Conservation (phyloP, 2,113 vertebrate genomes). For the Chunga burmeisteri region DNA sequence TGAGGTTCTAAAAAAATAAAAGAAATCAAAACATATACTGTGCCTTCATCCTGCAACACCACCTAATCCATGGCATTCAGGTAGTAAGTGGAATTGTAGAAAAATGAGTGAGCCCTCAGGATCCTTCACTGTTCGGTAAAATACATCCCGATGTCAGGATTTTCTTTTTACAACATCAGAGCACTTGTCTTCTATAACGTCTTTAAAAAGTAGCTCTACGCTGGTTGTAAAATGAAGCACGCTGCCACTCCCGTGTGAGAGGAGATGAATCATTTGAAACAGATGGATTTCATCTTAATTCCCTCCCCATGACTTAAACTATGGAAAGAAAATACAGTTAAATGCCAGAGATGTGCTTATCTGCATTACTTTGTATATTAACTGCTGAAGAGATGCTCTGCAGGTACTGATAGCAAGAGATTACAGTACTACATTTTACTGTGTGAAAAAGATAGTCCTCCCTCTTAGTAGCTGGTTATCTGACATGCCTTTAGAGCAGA, state of each 20-base stretch:
- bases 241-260: slow-evolving; percentile 36
- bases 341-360: slow-evolving; percentile 30
- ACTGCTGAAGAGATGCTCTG: background rate
- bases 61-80: background rate
- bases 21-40: too few relatives aligned
- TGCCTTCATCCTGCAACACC: background rate
- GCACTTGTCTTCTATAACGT: background rate
- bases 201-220: background rate
- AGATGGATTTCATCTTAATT: slow-evolving; percentile 27
- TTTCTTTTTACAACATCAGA: background rate
- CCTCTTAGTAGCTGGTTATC: background rate
- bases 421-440: background rate
- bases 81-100: background rate
- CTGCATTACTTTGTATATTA: background rate
- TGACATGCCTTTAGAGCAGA: background rate
- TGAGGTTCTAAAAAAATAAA: background rate
- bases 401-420: background rate
- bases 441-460: background rate
- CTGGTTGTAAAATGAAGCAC: slow-evolving; percentile 8
- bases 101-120: background rate
- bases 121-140: background rate
- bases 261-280: slow-evolving; percentile 54
- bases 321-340: slow-evolving; percentile 2
- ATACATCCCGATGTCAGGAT: background rate
- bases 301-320: background rate